Evolutionary conservation across 2,797 vertebrate species (phyloP).

Genomic region (Crotalus adamanteus): DNA sequence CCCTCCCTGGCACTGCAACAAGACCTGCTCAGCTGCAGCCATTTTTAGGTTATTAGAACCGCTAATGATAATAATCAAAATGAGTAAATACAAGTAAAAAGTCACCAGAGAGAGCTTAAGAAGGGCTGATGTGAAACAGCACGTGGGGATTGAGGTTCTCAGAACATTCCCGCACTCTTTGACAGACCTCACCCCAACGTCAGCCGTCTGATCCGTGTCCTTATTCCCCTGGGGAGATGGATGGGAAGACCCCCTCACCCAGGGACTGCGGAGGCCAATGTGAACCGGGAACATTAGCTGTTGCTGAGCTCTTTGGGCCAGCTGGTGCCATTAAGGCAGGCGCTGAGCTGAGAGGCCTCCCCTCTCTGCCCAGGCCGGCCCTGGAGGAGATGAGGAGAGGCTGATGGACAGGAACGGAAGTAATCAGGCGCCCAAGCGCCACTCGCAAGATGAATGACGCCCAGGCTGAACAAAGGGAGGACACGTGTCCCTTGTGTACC

Average conservation of each 20-base stretch:
- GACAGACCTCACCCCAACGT: not conserved
- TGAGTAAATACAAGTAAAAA: not conserved
- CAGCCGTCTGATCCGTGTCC: not conserved
- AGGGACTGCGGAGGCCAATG: no score
- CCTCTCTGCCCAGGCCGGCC: not conserved
- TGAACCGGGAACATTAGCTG: not conserved
- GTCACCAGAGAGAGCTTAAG: constrained; percentile 5
- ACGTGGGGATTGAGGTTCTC: no score
- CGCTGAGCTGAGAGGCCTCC: not conserved
- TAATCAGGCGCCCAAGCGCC: not conserved
- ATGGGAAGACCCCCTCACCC: no score
- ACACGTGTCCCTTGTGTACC: not conserved
- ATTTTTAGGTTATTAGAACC: not conserved
- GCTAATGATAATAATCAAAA: not conserved
- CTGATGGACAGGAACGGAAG: not conserved
- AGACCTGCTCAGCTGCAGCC: constrained; percentile 15
- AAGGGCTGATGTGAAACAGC: not conserved
- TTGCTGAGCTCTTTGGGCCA: not conserved
- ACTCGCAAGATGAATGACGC: not conserved
- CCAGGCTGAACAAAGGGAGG: not conserved
- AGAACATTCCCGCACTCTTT: not conserved
- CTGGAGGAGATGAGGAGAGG: not conserved
- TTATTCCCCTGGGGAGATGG: not conserved
- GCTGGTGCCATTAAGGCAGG: not conserved
- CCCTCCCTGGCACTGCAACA: not conserved